Conservation (phyloP, 1,140 invertebrate genomes). For the Drosophila pseudoobscura region DNA sequence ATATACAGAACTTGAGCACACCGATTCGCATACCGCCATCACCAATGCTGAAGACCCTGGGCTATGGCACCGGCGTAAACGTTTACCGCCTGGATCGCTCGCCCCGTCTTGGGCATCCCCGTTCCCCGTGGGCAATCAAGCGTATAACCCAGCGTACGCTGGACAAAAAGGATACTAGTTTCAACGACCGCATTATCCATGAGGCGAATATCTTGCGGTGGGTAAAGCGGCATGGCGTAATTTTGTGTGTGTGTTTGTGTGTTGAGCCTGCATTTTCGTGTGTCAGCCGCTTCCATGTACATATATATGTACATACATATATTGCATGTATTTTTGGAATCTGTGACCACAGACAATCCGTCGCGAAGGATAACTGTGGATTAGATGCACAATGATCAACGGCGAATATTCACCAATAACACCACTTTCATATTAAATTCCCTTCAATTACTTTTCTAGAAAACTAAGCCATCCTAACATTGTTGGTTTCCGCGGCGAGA, state of each 20-base stretch:
- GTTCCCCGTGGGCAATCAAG: slow-evolving; percentile 93
- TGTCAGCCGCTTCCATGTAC: slow-evolving; percentile 17
- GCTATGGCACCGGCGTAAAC: slow-evolving; percentile 86
- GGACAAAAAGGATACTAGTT: slow-evolving; percentile 63
- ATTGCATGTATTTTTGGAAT: no score
- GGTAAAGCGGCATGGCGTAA: slow-evolving; percentile 19
- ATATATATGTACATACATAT: no score
- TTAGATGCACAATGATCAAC: not conserved
- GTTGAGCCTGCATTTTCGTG: slow-evolving; percentile 44
- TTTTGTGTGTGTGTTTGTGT: slow-evolving; percentile 24
- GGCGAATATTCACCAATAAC: slow-evolving; percentile 13
- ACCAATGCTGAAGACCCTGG: slow-evolving; percentile 73
- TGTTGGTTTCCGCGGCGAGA: slow-evolving; percentile 90
- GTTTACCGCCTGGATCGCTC: slow-evolving; percentile 91
- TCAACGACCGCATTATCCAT: slow-evolving; percentile 85
- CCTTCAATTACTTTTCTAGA: slow-evolving; percentile 84
- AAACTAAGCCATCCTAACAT: slow-evolving; percentile 92
- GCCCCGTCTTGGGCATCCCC: slow-evolving; percentile 86
- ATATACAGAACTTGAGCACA: slow-evolving; percentile 66
- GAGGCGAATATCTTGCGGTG: slow-evolving; percentile 87
- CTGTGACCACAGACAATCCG: no score
- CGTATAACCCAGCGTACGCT: slow-evolving; percentile 83
- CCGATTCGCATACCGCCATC: slow-evolving; percentile 75
- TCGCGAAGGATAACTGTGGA: slow-evolving; percentile 21
- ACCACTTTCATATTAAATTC: not conserved